Evolutionary conservation across 2,888 invertebrate species (phyloP), one percentile per base, ranked within the genome.

Genomic region (Cryptocheilus praepositus): DNA sequence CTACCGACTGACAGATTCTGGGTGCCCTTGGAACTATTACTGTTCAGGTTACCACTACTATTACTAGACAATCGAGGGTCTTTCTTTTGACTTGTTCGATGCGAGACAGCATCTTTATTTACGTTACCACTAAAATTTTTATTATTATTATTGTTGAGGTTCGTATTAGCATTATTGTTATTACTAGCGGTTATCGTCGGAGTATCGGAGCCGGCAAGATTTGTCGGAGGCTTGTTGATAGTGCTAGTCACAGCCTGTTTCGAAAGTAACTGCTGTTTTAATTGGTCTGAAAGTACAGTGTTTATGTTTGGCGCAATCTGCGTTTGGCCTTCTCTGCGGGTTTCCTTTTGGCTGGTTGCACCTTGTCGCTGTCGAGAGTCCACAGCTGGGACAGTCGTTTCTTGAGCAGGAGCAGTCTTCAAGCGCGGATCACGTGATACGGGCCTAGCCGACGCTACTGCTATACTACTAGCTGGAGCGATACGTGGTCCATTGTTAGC

Each of bases 391-490:
- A 71, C 71, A 62, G 66, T 46, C 58, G 67, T 64, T 66, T 89
- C 85, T 84, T 89, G 79, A 60, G 64, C 62, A 53, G 57, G 46
- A 55, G 71, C 59, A 64, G 64, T 66, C 59, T 88, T 88, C 62
- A 88, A 62, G 52, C 88, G 83, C 36, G 88, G 88, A 77, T 88
- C 88, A 2, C 88, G 85, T 11, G 87, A 87, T 57, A 91, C 46
- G 85, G 89, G 71, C 80, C 89, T 80, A 87, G 88, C 69, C 86
- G 90, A 70, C 85, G 92, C 90, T 0, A 91, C 85, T 73, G 91
- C 84, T 28, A 89, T 88, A 46, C 90, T 88, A 82, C 90, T 91
- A 4, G 90, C 91, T 3, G 92, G 92, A 71, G 91, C 90, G 62
- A 93, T 92, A 79, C 91, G 90, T 46, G 90, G 85, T 13, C 87